Evolutionary conservation across 2,888 invertebrate genomes (phyloP).

Genomic region (Ernsta delagoae): DNA sequence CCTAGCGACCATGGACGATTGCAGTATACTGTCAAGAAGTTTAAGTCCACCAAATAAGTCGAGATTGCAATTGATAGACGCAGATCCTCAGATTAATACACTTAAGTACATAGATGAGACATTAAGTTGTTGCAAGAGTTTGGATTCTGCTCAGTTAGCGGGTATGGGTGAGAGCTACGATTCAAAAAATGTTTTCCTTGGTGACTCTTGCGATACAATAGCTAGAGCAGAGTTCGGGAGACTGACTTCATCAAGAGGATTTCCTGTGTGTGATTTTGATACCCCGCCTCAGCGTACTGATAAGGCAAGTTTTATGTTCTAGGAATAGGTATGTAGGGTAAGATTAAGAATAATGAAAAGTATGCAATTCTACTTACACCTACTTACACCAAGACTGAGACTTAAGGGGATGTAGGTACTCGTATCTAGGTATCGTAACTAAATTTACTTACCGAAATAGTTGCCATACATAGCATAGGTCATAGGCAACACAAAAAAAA

Average conservation of each 20-base stretch:
- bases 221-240: constrained; percentile 73
- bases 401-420: too few species aligned
- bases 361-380: too few species aligned
- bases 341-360: too few species aligned
- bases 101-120: constrained; percentile 87
- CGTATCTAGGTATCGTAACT: too few species aligned
- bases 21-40: constrained; percentile 77
- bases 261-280: constrained; percentile 62
- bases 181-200: constrained; percentile 73
- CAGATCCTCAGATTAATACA: constrained; percentile 83
- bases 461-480: too few species aligned
- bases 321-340: too few species aligned
- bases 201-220: constrained; percentile 77
- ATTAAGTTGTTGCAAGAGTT: constrained; percentile 77
- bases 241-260: constrained; percentile 59
- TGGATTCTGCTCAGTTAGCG: constrained; percentile 76
- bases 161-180: constrained; percentile 82
- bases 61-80: constrained; percentile 72
- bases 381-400: too few species aligned
- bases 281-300: constrained; percentile 71
- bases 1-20: constrained; percentile 82
- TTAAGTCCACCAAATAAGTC: constrained; percentile 77
- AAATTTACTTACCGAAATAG: too few species aligned
- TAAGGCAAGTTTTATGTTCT: too few species aligned
- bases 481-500: too few species aligned